These are phyloP conservation scores for Subanguina moxae DNA, from an alignment of 1,140 invertebrate species.

Conservation along the genomic window DNA sequence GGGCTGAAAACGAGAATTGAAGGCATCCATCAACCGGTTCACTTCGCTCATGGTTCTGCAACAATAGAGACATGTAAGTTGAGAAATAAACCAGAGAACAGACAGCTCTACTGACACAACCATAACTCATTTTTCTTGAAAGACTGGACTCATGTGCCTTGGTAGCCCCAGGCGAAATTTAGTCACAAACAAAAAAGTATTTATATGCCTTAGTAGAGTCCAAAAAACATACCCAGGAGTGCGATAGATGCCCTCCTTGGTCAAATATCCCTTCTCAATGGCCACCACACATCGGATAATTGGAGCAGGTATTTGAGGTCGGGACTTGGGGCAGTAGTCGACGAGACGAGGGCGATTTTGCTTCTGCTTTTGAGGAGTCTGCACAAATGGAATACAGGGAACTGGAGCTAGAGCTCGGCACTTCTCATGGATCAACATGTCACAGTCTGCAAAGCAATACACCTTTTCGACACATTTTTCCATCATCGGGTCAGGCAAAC, in stretches of 20 bases:
- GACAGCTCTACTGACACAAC: too few relatives aligned
- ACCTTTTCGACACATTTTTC: too few relatives aligned
- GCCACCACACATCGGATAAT: conserved; percentile 90
- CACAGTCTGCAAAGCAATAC: conserved; percentile 29
- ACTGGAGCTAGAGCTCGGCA: conserved; percentile 25
- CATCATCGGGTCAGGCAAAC: too few relatives aligned
- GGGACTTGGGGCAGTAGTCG: conserved; percentile 65
- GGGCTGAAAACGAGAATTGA: conserved; percentile 12
- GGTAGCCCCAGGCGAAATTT: too few relatives aligned
- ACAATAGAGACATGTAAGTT: not conserved
- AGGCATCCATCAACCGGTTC: conserved; percentile 3
- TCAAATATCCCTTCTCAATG: conserved; percentile 77
- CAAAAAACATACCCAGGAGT: conserved; percentile 74
- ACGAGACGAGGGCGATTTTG: not conserved
- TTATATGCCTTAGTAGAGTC: not conserved
- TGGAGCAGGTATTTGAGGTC: conserved; percentile 86
- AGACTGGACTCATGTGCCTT: not conserved
- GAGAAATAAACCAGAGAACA: too few relatives aligned
- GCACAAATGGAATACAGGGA: conserved; percentile 30
- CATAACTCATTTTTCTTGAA: not conserved
- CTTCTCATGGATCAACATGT: conserved; percentile 20
- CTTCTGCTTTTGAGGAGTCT: conserved; percentile 19
- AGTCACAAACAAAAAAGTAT: conserved; percentile 6
- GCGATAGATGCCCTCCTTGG: conserved; percentile 82
- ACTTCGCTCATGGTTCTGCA: conserved; percentile 12